Conservation (phyloP, 1,140 invertebrate genomes). For the Archegozetes longisetosus region DNA sequence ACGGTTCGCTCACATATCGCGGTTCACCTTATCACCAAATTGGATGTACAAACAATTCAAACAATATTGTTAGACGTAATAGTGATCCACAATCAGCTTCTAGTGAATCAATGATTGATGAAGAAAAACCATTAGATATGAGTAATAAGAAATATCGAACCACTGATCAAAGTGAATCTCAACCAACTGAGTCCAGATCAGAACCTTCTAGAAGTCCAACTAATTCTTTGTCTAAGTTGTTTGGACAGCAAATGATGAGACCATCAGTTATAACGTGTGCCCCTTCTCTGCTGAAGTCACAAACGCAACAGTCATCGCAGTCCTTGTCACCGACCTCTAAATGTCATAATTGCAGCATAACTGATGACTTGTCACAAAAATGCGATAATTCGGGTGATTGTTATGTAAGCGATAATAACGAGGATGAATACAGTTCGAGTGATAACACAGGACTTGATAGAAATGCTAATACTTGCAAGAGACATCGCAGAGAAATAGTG, state of each 20-base stretch:
- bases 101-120: not conserved
- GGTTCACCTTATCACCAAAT: not conserved
- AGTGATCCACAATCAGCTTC: not conserved
- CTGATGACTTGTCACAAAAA: not conserved
- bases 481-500: not conserved
- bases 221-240: not conserved
- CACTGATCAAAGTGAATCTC: not conserved
- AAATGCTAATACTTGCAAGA: not conserved
- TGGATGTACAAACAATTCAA: not conserved
- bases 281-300: not conserved
- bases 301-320: not conserved
- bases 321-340: not conserved
- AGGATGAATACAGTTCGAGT: too few relatives aligned
- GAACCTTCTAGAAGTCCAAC: not conserved
- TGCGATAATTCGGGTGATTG: not conserved
- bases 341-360: not conserved
- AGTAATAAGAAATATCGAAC: not conserved
- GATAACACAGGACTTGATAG: too few relatives aligned
- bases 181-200: not conserved
- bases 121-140: not conserved
- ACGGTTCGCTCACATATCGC: not conserved
- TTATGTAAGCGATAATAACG: not conserved
- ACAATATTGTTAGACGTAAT: not conserved
- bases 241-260: conserved; percentile 1
- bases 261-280: not conserved